Evolutionary conservation across 2,113 vertebrate species (phyloP).

Genomic region (Harpagus bidentatus): DNA sequence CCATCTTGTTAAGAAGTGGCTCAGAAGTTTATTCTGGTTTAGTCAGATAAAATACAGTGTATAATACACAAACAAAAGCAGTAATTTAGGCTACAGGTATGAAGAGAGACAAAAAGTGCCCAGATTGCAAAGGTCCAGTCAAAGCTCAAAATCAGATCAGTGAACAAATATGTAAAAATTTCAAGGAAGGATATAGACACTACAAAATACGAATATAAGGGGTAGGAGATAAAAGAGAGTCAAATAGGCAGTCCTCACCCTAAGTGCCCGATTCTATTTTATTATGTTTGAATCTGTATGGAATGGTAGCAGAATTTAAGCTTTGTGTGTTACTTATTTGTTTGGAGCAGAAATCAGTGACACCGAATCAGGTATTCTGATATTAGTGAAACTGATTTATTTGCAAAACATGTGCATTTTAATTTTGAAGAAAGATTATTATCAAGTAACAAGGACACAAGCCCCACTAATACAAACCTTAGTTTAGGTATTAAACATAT

Average conservation of each 20-base stretch:
- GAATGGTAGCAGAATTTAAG: neutral
- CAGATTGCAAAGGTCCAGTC: neutral
- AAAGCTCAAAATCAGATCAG: neutral
- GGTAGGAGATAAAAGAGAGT: neutral
- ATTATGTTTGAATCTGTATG: neutral
- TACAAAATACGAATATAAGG: neutral
- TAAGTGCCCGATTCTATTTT: neutral
- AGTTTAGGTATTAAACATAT: neutral
- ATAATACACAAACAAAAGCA: neutral
- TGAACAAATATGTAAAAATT: neutral
- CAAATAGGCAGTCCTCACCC: neutral
- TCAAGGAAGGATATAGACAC: neutral
- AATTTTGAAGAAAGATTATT: neutral
- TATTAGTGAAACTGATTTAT: neutral
- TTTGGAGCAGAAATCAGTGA: neutral
- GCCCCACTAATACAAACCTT: neutral
- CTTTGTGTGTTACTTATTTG: neutral
- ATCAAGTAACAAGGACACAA: neutral
- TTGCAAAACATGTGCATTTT: neutral
- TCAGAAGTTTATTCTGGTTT: neutral
- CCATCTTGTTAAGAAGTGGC: neutral
- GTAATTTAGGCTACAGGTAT: neutral
- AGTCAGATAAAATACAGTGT: neutral
- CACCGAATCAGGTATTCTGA: neutral
- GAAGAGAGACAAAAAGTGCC: neutral